These are phyloP conservation scores for Oryctes rhinoceros DNA, from an alignment of 1,140 invertebrate genomes.

Conservation along the genomic window DNA sequence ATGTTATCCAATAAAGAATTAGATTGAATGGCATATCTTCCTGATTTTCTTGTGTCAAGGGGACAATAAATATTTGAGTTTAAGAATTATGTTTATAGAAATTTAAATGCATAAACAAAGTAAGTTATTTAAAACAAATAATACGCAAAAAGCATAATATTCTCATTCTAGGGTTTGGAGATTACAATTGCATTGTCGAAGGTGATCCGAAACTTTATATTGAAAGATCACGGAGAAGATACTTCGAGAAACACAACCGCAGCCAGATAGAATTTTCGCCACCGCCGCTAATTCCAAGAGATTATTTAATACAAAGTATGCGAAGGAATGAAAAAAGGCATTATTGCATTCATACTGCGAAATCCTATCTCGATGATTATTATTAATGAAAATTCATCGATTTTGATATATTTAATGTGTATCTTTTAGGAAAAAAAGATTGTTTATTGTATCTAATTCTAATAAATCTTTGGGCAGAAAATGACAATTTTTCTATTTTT, in stretches of 20 bases:
- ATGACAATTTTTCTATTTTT: too few relatives aligned
- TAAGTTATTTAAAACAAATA: not conserved
- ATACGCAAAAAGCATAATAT: not conserved
- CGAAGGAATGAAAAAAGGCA: constrained; percentile 21
- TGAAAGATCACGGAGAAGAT: constrained; percentile 10
- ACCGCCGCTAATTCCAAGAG: not conserved
- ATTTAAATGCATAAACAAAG: not conserved
- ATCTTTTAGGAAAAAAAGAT: not conserved
- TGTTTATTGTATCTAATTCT: not conserved
- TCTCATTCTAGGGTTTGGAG: not conserved
- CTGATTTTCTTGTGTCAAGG: too few relatives aligned
- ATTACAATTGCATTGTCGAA: not conserved
- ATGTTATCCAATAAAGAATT: too few relatives aligned
- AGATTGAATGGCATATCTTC: too few relatives aligned
- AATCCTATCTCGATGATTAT: constrained; percentile 35
- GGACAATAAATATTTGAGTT: too few relatives aligned
- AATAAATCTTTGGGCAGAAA: not conserved
- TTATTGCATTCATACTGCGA: not conserved
- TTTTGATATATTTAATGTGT: not conserved
- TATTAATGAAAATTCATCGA: not conserved
- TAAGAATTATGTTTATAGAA: too few relatives aligned
- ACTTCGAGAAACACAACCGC: not conserved
- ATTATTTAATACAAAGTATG: constrained; percentile 1
- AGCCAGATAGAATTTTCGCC: not conserved
- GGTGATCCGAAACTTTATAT: not conserved